These are phyloP conservation scores for Watsonalla binaria DNA, from an alignment of 2,888 invertebrate genomes.

Conservation along the genomic window DNA sequence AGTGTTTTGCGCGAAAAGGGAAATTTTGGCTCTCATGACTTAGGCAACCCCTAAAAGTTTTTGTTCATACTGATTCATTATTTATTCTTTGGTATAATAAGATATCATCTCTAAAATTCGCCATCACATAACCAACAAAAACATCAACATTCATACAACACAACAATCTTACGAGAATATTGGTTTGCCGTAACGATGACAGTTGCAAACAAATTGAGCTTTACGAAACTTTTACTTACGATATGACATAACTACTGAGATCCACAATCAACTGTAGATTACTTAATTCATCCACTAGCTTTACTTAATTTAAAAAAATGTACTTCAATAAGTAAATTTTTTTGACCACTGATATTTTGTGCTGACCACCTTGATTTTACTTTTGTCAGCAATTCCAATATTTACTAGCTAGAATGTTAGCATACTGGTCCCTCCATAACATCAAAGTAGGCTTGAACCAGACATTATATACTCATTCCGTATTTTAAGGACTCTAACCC, in stretches of 20 bases:
- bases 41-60: slow-evolving; percentile 12
- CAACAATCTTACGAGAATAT: slow-evolving; percentile 61
- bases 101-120: not conserved
- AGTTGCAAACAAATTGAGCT: slow-evolving; percentile 49
- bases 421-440: too few relatives aligned
- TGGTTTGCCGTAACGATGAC: slow-evolving; percentile 42
- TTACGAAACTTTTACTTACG: slow-evolving; percentile 53
- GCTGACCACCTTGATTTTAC: too few relatives aligned
- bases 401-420: too few relatives aligned
- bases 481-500: too few relatives aligned
- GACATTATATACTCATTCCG: too few relatives aligned
- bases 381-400: too few relatives aligned
- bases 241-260: slow-evolving; percentile 68
- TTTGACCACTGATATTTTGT: too few relatives aligned
- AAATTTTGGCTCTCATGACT: slow-evolving; percentile 21
- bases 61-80: slow-evolving; percentile 22
- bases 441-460: too few relatives aligned
- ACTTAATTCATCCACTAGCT: slow-evolving; percentile 46
- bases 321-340: not conserved
- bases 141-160: slow-evolving; percentile 37
- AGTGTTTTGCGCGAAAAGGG: not conserved
- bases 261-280: slow-evolving; percentile 75
- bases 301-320: slow-evolving; percentile 3
- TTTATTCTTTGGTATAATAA: slow-evolving; percentile 11
- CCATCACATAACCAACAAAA: slow-evolving; percentile 12